Evolutionary conservation across 2,888 invertebrate species (phyloP).

Genomic region (Callyntrura sp.): DNA sequence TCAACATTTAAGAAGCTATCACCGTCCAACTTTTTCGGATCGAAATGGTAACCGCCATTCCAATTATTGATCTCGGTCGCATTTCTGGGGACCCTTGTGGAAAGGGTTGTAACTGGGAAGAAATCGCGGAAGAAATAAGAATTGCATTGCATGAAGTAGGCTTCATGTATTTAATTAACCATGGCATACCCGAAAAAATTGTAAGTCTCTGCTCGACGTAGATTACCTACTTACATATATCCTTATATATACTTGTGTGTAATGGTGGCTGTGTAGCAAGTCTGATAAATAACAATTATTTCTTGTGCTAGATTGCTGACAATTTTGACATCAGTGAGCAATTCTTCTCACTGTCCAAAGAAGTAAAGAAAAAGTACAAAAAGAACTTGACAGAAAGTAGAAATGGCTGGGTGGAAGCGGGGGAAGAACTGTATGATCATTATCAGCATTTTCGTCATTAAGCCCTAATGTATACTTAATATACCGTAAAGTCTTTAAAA

Average conservation of each 20-base stretch:
- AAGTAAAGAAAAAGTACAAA: slow-evolving; percentile 89
- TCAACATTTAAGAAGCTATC: too few species aligned
- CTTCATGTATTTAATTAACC: slow-evolving; percentile 88
- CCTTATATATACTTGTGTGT: too few species aligned
- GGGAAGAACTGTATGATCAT: slow-evolving; percentile 85
- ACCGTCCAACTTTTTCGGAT: too few species aligned
- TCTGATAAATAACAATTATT: too few species aligned
- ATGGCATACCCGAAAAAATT: slow-evolving; percentile 91
- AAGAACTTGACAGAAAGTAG: slow-evolving; percentile 86
- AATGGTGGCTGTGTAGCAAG: too few species aligned
- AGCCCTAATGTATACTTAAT: too few species aligned
- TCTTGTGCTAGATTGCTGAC: slow-evolving; percentile 62
- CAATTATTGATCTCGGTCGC: slow-evolving; percentile 61
- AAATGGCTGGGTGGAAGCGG: slow-evolving; percentile 90
- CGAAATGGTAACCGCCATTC: slow-evolving; percentile 51
- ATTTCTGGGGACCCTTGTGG: slow-evolving; percentile 4
- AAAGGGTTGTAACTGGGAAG: slow-evolving; percentile 51
- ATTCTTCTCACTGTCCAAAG: slow-evolving; percentile 90
- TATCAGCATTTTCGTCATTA: too few species aligned
- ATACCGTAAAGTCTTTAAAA: too few species aligned
- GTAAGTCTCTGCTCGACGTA: slow-evolving; percentile 85
- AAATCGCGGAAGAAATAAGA: slow-evolving; percentile 63
- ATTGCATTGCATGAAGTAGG: slow-evolving; percentile 79
- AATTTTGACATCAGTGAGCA: slow-evolving; percentile 88
- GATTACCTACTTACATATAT: too few species aligned